Evolutionary conservation across 2,797 vertebrate species (phyloP).

Genomic region (Cephalopachus bancanus): DNA sequence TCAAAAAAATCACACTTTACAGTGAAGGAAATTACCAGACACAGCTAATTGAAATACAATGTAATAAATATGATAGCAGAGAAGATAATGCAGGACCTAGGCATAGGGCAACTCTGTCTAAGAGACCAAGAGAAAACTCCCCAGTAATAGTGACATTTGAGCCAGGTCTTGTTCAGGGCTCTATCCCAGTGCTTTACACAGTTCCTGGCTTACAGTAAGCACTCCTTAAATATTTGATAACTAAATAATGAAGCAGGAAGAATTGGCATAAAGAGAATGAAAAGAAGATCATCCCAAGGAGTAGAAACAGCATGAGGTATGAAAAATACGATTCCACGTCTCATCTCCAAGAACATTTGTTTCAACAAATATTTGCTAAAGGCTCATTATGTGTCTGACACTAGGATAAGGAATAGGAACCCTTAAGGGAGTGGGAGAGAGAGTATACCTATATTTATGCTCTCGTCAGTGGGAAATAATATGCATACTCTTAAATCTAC

Average conservation of each 20-base stretch:
- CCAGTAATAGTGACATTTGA: not conserved
- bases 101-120: not conserved
- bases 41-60: not conserved
- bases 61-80: not conserved
- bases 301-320: not conserved
- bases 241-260: slow-evolving; percentile 55
- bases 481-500: not conserved
- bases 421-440: not conserved
- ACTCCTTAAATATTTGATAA: slow-evolving; percentile 32
- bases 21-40: not conserved
- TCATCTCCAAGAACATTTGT: slow-evolving; percentile 33
- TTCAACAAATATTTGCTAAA: not conserved
- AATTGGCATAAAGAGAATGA: slow-evolving; percentile 36
- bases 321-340: not conserved
- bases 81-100: not conserved
- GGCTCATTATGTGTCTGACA: not conserved
- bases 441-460: not conserved
- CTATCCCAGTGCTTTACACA: not conserved
- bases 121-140: not conserved
- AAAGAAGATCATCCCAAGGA: slow-evolving; percentile 53
- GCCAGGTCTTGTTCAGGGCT: not conserved
- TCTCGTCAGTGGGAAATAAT: not conserved
- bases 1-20: slow-evolving; percentile 17
- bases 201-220: slow-evolving; percentile 46
- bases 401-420: not conserved